phyloP scores from a whole-genome alignment of 30 jellyfish, hydroid and myxozoan species.

The Cassiopea andromeda region DNA sequence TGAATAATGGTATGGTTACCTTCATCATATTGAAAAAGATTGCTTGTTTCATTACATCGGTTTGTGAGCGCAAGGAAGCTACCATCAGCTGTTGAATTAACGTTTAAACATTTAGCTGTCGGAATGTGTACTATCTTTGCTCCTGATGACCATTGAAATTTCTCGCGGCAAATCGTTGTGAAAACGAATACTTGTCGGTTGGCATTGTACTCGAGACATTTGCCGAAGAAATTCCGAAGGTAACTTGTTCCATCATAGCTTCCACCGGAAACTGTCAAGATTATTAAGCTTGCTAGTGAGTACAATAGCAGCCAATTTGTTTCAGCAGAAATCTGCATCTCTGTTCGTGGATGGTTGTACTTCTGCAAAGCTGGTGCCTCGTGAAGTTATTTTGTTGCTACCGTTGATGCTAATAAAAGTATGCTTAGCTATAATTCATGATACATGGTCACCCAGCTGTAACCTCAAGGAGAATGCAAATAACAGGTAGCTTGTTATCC shows the following conservation, averaged over 20 bases:
- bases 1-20: constrained; percentile 19
- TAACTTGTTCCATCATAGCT: neutral
- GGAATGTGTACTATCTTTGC: constrained; percentile 48
- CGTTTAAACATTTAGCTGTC: constrained; percentile 25
- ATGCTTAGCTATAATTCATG: neutral
- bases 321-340: too few species aligned
- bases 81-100: constrained; percentile 28
- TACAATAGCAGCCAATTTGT: too few species aligned
- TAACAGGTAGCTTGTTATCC: neutral
- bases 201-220: constrained; percentile 34
- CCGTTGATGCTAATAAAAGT: neutral
- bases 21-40: constrained; percentile 46
- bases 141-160: constrained; percentile 50
- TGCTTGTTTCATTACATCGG: constrained; percentile 38
- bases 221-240: constrained; percentile 34
- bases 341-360: neutral
- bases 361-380: neutral
- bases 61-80: constrained; percentile 13
- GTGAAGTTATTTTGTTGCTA: too few species aligned
- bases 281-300: too few species aligned
- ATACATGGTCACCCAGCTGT: neutral
- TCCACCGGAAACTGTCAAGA: neutral
- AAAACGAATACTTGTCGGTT: constrained; percentile 37
- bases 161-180: constrained; percentile 36
- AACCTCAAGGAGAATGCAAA: neutral